phyloP scores from a whole-genome alignment of 2,888 invertebrate genomes.

The Pseudococcus longispinus region DNA sequence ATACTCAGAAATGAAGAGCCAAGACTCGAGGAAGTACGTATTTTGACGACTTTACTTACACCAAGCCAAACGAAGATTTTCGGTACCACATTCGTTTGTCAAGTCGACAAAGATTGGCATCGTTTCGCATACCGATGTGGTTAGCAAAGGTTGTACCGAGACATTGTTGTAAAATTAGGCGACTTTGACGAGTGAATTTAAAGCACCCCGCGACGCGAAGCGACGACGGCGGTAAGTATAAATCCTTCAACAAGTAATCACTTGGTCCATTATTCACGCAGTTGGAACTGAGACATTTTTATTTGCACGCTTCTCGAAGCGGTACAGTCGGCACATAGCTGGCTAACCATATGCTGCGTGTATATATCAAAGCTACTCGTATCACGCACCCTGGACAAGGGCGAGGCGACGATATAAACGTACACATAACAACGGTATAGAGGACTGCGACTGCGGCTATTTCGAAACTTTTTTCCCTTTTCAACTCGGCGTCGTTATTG shows the following conservation, averaged over 20 bases:
- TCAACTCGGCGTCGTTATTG: background rate
- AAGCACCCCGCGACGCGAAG: background rate
- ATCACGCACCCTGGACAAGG: no score
- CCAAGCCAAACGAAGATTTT: no score
- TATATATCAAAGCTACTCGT: background rate
- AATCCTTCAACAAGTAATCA: background rate
- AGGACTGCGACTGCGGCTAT: background rate
- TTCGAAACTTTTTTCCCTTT: background rate
- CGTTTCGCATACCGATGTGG: background rate
- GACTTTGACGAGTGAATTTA: background rate
- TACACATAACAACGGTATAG: background rate
- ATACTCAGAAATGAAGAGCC: no score
- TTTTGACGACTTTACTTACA: no score
- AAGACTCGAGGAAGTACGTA: no score
- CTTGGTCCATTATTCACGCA: background rate
- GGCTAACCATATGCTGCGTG: background rate
- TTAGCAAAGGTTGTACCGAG: background rate
- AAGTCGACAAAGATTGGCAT: background rate
- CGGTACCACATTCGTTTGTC: no score
- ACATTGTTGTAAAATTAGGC: background rate
- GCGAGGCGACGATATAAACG: background rate
- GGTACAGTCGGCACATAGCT: background rate
- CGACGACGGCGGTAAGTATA: background rate
- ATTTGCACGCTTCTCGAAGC: background rate
- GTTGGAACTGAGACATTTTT: background rate